A percentile compares a stretch with the other conserved stretches of the same genome.
Evolutionary conservation across 2,113 vertebrate species (phyloP).

Genomic region (Diphyllodes magnificus): DNA sequence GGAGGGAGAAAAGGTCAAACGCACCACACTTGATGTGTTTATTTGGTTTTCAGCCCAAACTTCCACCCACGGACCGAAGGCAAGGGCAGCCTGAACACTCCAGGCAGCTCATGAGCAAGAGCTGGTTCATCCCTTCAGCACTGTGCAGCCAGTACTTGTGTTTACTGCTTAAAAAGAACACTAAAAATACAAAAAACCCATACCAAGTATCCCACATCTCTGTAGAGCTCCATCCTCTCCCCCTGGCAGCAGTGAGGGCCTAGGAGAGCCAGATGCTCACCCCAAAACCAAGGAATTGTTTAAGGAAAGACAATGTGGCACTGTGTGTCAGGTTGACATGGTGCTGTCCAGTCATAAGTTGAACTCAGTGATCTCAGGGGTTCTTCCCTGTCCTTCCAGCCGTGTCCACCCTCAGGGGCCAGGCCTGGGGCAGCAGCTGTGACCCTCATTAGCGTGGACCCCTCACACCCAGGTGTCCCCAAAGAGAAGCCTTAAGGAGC

Average conservation of each 20-base stretch:
- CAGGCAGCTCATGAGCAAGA: background rate
- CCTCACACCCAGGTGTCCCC: background rate
- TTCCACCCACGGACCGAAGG: background rate
- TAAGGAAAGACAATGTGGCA: accelerated
- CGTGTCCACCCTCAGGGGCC: accelerated
- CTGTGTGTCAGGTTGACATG: accelerated
- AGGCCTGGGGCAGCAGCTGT: accelerated
- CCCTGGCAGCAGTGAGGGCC: too few relatives aligned
- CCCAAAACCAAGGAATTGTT: accelerated
- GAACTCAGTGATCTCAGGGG: background rate
- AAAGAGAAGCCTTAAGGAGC: too few relatives aligned
- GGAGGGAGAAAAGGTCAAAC: background rate
- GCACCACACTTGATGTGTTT: accelerated
- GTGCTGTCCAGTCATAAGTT: accelerated
- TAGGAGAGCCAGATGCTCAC: too few relatives aligned
- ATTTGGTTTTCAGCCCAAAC: background rate
- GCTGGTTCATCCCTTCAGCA: background rate
- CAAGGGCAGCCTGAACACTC: accelerated
- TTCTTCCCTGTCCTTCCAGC: too few relatives aligned
- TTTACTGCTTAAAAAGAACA: background rate
- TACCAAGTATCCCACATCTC: accelerated
- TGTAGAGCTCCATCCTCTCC: background rate
- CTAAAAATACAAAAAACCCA: accelerated
- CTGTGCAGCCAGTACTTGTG: background rate
- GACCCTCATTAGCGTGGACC: accelerated